A percentile compares a stretch with the other conserved stretches of the same genome.
Evolutionary conservation across 1,140 invertebrate genomes (phyloP).

Genomic region (Trypoxylus dichotomus): DNA sequence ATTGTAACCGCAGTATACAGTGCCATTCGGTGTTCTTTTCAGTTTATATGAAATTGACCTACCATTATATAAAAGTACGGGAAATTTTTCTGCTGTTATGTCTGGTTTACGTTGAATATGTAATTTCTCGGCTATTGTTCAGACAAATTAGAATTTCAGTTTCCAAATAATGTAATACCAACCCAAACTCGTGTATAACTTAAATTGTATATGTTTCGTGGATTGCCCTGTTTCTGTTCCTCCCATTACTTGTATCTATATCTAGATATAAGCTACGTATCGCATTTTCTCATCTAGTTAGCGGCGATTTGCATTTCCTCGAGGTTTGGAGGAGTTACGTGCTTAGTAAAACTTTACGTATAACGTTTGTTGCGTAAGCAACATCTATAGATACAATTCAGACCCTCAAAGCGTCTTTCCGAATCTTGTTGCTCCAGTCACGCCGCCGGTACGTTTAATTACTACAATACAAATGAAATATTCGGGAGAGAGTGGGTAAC

Average conservation of each 20-base stretch:
- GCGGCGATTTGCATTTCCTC: neutral
- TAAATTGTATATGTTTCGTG: neutral
- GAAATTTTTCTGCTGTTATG: neutral
- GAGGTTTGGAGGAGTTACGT: neutral
- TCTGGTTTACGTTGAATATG: neutral
- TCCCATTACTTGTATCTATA: neutral
- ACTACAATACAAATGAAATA: neutral
- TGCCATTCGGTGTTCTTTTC: no score
- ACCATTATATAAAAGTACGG: no score
- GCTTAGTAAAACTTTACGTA: neutral
- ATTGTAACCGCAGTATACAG: no score
- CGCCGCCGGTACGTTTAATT: neutral
- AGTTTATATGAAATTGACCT: no score
- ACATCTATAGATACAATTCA: neutral
- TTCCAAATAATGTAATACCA: neutral
- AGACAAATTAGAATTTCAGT: neutral
- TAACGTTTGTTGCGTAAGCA: neutral
- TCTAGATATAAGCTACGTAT: neutral
- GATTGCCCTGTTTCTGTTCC: neutral
- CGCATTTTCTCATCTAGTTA: neutral
- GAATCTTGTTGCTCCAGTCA: neutral
- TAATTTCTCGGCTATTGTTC: neutral
- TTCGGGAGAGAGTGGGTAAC: no score
- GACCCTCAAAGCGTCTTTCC: neutral
- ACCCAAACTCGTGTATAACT: neutral